Conservation (phyloP, 2,888 invertebrate species). For the Heteromyza rotundicornis region DNA sequence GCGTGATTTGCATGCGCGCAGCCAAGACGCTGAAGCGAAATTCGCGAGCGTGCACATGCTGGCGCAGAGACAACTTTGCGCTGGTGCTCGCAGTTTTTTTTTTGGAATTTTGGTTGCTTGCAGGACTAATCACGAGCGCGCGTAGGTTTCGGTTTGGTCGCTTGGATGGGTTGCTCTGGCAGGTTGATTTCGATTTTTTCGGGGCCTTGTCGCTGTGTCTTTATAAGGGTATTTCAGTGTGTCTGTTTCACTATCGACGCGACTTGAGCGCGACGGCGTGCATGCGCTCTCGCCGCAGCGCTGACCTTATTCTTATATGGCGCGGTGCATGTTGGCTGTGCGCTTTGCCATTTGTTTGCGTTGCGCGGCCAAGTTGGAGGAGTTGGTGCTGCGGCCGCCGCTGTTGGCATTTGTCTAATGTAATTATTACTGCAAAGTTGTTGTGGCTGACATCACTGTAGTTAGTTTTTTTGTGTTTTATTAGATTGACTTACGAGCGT, state of each 20-base stretch:
- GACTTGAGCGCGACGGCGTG: background rate
- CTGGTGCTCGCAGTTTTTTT: background rate
- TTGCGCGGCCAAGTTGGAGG: background rate
- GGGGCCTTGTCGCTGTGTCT: background rate
- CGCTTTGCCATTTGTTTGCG: background rate
- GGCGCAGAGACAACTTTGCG: background rate
- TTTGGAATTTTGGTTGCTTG: background rate
- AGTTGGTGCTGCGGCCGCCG: background rate
- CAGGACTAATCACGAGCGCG: background rate
- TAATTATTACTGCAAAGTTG: constrained; percentile 43
- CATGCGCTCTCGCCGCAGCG: background rate
- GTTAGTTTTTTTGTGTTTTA: constrained; percentile 19
- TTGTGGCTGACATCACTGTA: constrained; percentile 29
- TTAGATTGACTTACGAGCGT: background rate
- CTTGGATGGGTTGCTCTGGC: background rate
- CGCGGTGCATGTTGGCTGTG: background rate
- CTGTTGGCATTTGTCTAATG: constrained; percentile 43
- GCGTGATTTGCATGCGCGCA: background rate
- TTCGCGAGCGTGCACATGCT: too few species aligned
- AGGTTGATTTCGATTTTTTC: background rate
- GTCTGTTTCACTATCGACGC: background rate
- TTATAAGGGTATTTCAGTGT: background rate
- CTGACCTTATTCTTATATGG: constrained; percentile 14
- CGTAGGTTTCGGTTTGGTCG: background rate
- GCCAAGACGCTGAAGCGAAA: too few species aligned